phyloP scores from a whole-genome alignment of 2,113 vertebrate species.

The western clawed frog (Xenopus tropicalis) region UCB_Xtro_10.0 CM004449.2:102218501-102219000 shows the following conservation, averaged over 20 bases:
- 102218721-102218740: background rate
- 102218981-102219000: constrained; percentile 47
- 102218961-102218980: constrained; percentile 49
- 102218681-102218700: background rate
- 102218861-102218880: constrained; percentile 53
- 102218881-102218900: constrained; percentile 81
- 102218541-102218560: too few species aligned
- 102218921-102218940: constrained; percentile 74
- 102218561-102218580: too few species aligned
- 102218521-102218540: too few species aligned
- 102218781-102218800: constrained; percentile 1
- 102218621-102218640: background rate
- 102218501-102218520: too few species aligned
- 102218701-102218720: background rate
- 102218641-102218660: background rate
- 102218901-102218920: constrained; percentile 92
- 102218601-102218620: background rate
- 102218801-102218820: constrained; percentile 16
- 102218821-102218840: background rate
- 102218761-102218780: background rate
- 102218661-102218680: background rate
- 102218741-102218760: background rate
- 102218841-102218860: constrained; percentile 12
- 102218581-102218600: background rate
- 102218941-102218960: constrained; percentile 73